These are phyloP conservation scores for Emberiza fucata DNA, from an alignment of 2,113 vertebrate genomes.

Conservation along the genomic window DNA sequence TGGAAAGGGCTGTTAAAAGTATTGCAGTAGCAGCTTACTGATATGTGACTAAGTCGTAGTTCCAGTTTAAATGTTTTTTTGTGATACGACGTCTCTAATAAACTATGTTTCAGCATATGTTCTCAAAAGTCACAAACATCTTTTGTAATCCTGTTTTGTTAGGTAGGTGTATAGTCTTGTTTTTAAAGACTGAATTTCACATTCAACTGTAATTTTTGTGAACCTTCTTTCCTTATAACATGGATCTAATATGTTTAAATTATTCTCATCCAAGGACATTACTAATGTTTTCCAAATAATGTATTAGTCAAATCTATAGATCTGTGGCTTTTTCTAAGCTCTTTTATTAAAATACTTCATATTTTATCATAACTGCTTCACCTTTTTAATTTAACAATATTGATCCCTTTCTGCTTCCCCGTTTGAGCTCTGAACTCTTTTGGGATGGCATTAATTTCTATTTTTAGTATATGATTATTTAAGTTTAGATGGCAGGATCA, in stretches of 20 bases:
- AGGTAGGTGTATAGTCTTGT: background rate
- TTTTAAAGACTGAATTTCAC: background rate
- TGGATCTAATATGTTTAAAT: background rate
- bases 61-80: background rate
- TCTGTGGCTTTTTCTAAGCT: background rate
- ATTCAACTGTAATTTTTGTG: background rate
- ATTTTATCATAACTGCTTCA: background rate
- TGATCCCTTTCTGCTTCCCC: background rate
- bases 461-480: conserved; percentile 1
- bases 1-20: background rate
- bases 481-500: background rate
- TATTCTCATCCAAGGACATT: background rate
- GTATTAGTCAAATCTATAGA: background rate
- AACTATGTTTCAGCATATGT: background rate
- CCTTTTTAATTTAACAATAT: background rate
- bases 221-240: background rate
- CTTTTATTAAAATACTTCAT: background rate
- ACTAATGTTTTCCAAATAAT: background rate
- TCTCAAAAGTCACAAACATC: background rate
- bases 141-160: background rate
- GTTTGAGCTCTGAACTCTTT: background rate
- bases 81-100: background rate
- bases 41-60: background rate
- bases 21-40: background rate
- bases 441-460: background rate